Conservation (phyloP, 1,140 invertebrate species). For the Anastrepha obliqua region DNA sequence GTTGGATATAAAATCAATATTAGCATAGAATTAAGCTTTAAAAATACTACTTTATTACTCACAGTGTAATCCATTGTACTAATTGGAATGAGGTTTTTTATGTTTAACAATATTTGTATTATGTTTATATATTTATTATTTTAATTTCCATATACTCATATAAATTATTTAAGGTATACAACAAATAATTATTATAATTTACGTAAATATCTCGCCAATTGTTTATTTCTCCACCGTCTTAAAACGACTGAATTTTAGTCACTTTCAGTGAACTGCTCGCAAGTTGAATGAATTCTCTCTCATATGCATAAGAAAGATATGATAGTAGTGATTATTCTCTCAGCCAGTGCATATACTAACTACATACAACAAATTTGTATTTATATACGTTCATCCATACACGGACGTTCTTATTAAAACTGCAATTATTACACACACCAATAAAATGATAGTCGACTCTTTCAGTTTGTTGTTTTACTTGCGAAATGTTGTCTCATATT, state of each 20-base stretch:
- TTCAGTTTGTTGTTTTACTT: not conserved
- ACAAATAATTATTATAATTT: not conserved
- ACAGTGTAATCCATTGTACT: conserved; percentile 53
- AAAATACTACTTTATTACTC: not conserved
- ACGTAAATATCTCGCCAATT: not conserved
- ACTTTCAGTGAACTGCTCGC: not conserved
- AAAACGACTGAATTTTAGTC: conserved; percentile 2
- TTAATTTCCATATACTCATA: not conserved
- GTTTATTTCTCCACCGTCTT: conserved; percentile 18
- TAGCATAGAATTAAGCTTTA: not conserved
- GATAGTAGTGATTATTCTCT: no score
- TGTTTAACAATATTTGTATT: no score
- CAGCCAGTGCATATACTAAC: not conserved
- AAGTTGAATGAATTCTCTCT: conserved; percentile 1
- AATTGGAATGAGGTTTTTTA: not conserved
- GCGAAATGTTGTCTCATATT: no score
- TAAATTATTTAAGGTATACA: not conserved
- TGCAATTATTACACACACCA: conserved; percentile 14
- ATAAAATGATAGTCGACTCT: not conserved
- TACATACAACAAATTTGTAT: not conserved
- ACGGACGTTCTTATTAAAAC: not conserved
- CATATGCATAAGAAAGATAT: not conserved
- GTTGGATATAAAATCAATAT: conserved; percentile 49
- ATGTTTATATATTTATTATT: not conserved
- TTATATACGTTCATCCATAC: not conserved